Evolutionary conservation across 2,797 vertebrate genomes (phyloP).

Genomic region (Enteromius viviparus): DNA sequence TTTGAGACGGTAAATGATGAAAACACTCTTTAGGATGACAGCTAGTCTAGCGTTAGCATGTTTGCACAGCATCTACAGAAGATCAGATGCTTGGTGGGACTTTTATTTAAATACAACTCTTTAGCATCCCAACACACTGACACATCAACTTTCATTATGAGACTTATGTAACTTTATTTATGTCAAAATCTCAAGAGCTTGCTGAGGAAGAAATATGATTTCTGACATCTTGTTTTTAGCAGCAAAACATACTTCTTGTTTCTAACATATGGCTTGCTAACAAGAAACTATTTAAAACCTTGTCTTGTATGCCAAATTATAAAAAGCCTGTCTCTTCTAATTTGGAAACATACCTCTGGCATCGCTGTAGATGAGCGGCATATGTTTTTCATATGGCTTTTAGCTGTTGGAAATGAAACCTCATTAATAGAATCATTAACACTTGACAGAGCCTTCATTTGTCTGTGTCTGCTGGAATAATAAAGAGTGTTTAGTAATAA

Average conservation of each 20-base stretch:
- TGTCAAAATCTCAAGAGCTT: background rate
- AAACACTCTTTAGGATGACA: background rate
- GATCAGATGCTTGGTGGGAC: background rate
- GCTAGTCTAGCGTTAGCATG: constrained; percentile 1
- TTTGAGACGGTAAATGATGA: background rate
- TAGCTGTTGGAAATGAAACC: background rate
- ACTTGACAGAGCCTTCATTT: background rate
- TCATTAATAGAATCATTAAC: constrained; percentile 21
- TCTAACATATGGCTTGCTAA: constrained; percentile 12
- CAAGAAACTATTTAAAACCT: background rate
- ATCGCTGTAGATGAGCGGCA: background rate
- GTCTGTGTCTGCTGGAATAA: background rate
- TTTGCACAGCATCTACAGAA: no score
- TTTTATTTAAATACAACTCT: background rate
- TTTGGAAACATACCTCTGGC: constrained; percentile 6
- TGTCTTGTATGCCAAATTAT: background rate
- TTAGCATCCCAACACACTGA: background rate
- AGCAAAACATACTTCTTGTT: background rate
- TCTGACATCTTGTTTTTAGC: background rate
- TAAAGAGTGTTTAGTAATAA: background rate
- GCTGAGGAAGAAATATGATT: background rate
- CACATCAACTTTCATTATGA: background rate
- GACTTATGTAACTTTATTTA: background rate
- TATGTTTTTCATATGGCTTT: constrained; percentile 13
- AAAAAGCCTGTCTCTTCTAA: background rate